These are phyloP conservation scores for Pangasius djambal DNA, from an alignment of 2,797 vertebrate genomes.

Conservation along the genomic window DNA sequence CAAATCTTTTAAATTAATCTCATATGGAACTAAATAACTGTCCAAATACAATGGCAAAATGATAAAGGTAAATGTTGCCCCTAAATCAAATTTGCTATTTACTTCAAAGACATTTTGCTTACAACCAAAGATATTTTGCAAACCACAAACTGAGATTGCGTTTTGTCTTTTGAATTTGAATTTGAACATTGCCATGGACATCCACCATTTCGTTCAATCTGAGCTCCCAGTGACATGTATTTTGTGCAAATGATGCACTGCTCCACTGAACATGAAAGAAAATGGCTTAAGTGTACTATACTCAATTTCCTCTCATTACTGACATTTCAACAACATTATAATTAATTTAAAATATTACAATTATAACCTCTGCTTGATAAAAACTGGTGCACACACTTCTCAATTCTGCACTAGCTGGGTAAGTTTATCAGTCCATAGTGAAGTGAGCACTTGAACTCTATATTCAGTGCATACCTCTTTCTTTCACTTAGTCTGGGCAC, in stretches of 20 bases:
- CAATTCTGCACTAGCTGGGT: not conserved
- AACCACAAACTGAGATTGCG: too few species aligned
- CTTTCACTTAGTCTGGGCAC: not conserved
- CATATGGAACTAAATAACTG: not conserved
- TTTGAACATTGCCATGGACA: constrained; percentile 1
- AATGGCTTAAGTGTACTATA: not conserved
- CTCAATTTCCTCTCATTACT: not conserved
- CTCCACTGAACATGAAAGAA: not conserved
- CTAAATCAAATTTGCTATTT: not conserved
- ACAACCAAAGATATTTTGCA: not conserved
- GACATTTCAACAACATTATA: not conserved
- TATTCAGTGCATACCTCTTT: not conserved
- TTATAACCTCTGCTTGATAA: not conserved
- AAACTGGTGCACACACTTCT: not conserved
- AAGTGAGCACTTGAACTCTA: constrained; percentile 21
- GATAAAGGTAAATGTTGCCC: not conserved
- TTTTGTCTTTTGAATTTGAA: not conserved
- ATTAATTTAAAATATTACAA: not conserved
- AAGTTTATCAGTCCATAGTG: not conserved
- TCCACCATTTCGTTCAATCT: not conserved
- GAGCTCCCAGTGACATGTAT: not conserved
- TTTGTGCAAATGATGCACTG: not conserved
- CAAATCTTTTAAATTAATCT: not conserved
- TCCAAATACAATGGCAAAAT: not conserved
- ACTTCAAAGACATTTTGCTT: not conserved